Conservation (phyloP, 2,888 invertebrate genomes). For the Tenthredo livida region DNA sequence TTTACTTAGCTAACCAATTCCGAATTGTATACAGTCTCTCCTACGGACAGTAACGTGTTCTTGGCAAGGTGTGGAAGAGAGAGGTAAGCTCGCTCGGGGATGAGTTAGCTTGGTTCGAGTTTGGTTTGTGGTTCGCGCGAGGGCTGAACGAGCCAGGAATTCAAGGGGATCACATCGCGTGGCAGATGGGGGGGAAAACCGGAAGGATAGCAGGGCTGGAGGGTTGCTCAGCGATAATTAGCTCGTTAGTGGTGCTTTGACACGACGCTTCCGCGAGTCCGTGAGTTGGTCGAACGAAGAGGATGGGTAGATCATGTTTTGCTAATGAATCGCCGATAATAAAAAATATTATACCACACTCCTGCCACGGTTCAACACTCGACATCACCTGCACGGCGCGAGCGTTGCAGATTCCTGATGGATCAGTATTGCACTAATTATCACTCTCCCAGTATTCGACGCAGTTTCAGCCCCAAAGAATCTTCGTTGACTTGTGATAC, state of each 20-base stretch:
- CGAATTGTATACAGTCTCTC: not conserved
- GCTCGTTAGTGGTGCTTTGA: conserved; percentile 67
- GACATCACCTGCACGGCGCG: not conserved
- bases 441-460: not conserved
- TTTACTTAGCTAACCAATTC: conserved; percentile 17
- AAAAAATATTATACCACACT: not conserved
- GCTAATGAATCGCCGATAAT: conserved; percentile 59
- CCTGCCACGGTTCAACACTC: not conserved
- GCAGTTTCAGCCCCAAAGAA: not conserved
- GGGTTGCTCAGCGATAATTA: conserved; percentile 63
- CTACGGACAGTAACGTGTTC: conserved; percentile 18
- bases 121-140: conserved; percentile 31
- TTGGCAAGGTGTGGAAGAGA: not conserved
- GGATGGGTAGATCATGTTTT: conserved; percentile 35
- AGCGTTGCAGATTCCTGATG: not conserved
- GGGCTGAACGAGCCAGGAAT: conserved; percentile 57
- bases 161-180: conserved; percentile 54
- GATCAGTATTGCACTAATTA: conserved; percentile 6
- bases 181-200: conserved; percentile 55
- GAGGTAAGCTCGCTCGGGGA: not conserved
- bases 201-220: conserved; percentile 53
- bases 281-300: conserved; percentile 59
- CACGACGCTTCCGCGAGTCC: conserved; percentile 59
- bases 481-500: not conserved
- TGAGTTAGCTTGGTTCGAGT: conserved; percentile 9